Evolutionary conservation across 1,140 invertebrate genomes (phyloP), one percentile per base, ranked within the genome.

Genomic region (Phymastichus coffea): DNA sequence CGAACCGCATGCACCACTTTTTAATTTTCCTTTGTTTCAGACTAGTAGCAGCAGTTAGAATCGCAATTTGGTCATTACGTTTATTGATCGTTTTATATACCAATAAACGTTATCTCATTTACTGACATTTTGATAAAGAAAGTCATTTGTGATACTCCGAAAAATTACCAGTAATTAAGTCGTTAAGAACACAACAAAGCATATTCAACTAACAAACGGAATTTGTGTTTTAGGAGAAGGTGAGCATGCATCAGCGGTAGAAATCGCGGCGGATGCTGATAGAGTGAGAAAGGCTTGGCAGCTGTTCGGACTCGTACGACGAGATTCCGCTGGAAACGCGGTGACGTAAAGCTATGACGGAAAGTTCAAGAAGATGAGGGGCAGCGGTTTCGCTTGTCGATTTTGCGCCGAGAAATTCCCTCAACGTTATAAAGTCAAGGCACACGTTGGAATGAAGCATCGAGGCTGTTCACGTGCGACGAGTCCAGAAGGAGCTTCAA

Each of bases 401-500:
- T 61, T 70, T 37, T 83, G 72, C 22, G 66, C 61, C 2, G 65
- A 69, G 12, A 52, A 63, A 41, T 70, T 69, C 20, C 40, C 26
- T 3, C 67, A 70, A 41, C 54, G 66, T 1, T 63, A 66, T 38
- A 84, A 86, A 68, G 79, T 86, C 6, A 56, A 66, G 1, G 22
- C 40, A 1, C 70, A 71, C 22, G 19, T 68, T 20, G 38, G 28
- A 30, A 3, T 37, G 20, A 57, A 62, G 2, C 70, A 70, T 33
- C 4, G 40, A 63, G 8, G 44, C n/a, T 47, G 1, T 65, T 61
- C 14, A 30, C 38, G 0, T 70, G 69, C 19, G 52, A 63, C 12
- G 52, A 63, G 0, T 70, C 67, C 22, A 49, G 46, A 0, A 69
- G 64, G 25, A 43, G 7, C 0, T 69, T 67, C 15, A 63, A 63